Evolutionary conservation across 2,888 invertebrate genomes (phyloP).

Genomic region (Pecten maximus): DNA sequence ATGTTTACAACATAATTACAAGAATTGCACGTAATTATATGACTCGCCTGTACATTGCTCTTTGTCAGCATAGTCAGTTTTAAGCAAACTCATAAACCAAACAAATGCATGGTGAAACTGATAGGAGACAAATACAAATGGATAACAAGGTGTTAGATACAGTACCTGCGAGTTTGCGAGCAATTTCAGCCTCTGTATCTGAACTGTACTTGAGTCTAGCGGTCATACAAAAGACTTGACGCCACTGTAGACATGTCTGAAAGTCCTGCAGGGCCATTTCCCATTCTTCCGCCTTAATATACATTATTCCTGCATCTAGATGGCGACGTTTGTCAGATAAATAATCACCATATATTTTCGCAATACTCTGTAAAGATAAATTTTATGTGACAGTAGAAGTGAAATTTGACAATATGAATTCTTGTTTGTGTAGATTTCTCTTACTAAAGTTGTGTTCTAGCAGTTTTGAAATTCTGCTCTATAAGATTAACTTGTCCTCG

Average conservation of each 20-base stretch:
- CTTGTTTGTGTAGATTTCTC: too few relatives aligned
- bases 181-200: conserved; percentile 76
- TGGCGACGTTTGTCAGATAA: conserved; percentile 87
- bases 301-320: conserved; percentile 92
- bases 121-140: too few relatives aligned
- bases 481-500: too few relatives aligned
- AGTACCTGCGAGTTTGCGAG: conserved; percentile 74
- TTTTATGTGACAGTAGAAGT: background rate
- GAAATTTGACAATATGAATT: too few relatives aligned
- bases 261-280: conserved; percentile 89
- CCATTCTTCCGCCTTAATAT: conserved; percentile 86
- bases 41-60: too few relatives aligned
- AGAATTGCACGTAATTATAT: too few relatives aligned
- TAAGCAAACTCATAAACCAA: too few relatives aligned
- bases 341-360: conserved; percentile 87
- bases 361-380: conserved; percentile 72
- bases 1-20: too few relatives aligned
- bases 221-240: conserved; percentile 87
- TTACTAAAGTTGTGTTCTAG: background rate
- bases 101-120: too few relatives aligned
- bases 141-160: too few relatives aligned
- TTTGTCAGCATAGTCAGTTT: too few relatives aligned
- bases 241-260: conserved; percentile 89
- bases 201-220: conserved; percentile 82
- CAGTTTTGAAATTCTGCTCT: background rate